Evolutionary conservation across 2,888 invertebrate genomes (phyloP).

Genomic region (Plagodis pulveraria): DNA sequence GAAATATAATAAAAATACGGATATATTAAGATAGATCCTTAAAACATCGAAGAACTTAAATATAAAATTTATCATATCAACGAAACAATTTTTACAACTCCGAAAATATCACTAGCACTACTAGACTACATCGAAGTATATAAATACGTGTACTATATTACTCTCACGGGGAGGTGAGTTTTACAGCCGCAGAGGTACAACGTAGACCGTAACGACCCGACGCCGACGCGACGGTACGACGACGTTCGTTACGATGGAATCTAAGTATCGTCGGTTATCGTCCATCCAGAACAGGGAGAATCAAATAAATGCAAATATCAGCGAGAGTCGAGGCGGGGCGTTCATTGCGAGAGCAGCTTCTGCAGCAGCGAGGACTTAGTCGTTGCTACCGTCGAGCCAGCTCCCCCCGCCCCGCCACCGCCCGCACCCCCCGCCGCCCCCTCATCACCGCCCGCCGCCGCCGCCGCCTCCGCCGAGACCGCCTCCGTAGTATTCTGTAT

Average conservation of each 20-base stretch:
- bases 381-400: conserved; percentile 45
- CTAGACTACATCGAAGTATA: conserved; percentile 68
- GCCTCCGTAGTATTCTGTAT: conserved; percentile 81
- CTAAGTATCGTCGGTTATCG: conserved; percentile 52
- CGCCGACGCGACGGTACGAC: conserved; percentile 51
- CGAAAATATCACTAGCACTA: conserved; percentile 78
- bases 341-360: conserved; percentile 93
- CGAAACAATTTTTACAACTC: conserved; percentile 72
- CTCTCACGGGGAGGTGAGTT: conserved; percentile 66
- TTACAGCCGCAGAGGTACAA: conserved; percentile 80
- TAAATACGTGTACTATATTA: conserved; percentile 74
- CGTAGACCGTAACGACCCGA: conserved; percentile 63
- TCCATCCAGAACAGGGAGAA: conserved; percentile 57
- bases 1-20: conserved; percentile 54
- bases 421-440: conserved; percentile 45
- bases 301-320: conserved; percentile 71
- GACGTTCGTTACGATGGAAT: conserved; percentile 60
- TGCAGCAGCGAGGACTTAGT: conserved; percentile 91
- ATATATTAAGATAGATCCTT: conserved; percentile 59
- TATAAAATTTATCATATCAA: conserved; percentile 48
- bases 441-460: conserved; percentile 57
- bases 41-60: conserved; percentile 62
- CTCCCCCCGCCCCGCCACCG: conserved; percentile 42
- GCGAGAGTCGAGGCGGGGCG: conserved; percentile 40
- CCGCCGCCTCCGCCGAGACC: conserved; percentile 73